These are phyloP conservation scores for Portevinia maculata DNA, from an alignment of 2,888 invertebrate species.

Conservation along the genomic window DNA sequence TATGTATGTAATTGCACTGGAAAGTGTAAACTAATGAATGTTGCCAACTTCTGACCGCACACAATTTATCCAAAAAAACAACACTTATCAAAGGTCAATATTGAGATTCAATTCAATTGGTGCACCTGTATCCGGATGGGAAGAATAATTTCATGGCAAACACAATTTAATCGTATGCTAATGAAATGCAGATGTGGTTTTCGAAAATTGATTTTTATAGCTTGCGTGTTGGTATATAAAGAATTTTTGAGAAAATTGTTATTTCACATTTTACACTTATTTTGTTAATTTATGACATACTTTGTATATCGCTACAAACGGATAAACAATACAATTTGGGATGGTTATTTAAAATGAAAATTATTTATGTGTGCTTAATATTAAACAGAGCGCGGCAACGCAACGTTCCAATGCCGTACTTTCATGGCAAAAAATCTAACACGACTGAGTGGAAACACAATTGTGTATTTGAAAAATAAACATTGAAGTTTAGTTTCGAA, in stretches of 20 bases:
- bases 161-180: constrained; percentile 57
- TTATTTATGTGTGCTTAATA: constrained; percentile 51
- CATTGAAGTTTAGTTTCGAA: constrained; percentile 55
- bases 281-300: constrained; percentile 2
- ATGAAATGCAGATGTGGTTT: constrained; percentile 56
- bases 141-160: constrained; percentile 12
- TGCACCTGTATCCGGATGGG: constrained; percentile 10
- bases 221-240: not conserved
- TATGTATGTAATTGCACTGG: not conserved
- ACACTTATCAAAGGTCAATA: constrained; percentile 15
- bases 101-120: not conserved
- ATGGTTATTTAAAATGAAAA: constrained; percentile 36
- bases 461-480: constrained; percentile 62
- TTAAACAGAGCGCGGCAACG: constrained; percentile 37
- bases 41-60: constrained; percentile 24
- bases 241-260: not conserved
- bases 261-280: constrained; percentile 9
- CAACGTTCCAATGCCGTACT: constrained; percentile 30
- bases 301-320: not conserved
- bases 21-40: constrained; percentile 46
- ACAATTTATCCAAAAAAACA: not conserved
- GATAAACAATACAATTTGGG: not conserved
- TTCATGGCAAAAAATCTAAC: constrained; percentile 66
- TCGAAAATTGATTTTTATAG: constrained; percentile 68
- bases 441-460: constrained; percentile 50